Base-by-base conservation (phyloP, 2,797 vertebrate species). In the Adelosebastes latens region DNA sequence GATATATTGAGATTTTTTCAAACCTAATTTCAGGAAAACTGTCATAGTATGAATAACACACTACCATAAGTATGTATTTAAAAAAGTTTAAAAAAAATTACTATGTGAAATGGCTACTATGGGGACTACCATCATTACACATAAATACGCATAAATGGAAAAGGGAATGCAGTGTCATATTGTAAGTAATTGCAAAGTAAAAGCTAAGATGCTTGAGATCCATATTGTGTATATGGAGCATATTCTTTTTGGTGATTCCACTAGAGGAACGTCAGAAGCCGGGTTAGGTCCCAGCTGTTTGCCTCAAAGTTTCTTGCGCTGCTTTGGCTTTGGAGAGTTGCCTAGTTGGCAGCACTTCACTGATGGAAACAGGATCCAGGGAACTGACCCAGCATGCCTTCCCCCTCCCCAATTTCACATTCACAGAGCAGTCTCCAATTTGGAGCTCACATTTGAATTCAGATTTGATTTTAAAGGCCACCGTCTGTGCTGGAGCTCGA, bases 261-360 rank as follows among this genome's bases (percentile, higher is more conserved):
- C 68, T 7, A 22, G 77, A 86, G 63, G 53, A 72, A 84, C 12
- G 27, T 75, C 55, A 70, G 72, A 80, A 79, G 77, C 13, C 9
- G 29, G 72, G 83, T 71, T 82, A 70, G 20, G 66, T 84, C 83
- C 87, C 79, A 68, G 75, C 72, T 73, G 87, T 82, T 82, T 59
- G 36, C 73, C 67, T 83, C 78, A 80, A 78, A 72, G 64, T 81
- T 81, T 69, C 75, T 72, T 72, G 29, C 2, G 10, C 72, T 72
- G 72, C 62, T 52, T 66, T 5, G 2, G 63, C 27, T 58, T 75
- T 77, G 69, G 81, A 76, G 71, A 22, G 9, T 62, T 81, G 83
- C 84, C 85, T 80, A 85, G 68, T 88, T 92, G 89, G 89, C 87
- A 88, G 76, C 58, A 75, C 90, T 88, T 89, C 87, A 90, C 81